A percentile compares a stretch with the other conserved stretches of the same genome.
Conservation (phyloP, 2,797 vertebrate genomes). For the Momotus momota region DNA sequence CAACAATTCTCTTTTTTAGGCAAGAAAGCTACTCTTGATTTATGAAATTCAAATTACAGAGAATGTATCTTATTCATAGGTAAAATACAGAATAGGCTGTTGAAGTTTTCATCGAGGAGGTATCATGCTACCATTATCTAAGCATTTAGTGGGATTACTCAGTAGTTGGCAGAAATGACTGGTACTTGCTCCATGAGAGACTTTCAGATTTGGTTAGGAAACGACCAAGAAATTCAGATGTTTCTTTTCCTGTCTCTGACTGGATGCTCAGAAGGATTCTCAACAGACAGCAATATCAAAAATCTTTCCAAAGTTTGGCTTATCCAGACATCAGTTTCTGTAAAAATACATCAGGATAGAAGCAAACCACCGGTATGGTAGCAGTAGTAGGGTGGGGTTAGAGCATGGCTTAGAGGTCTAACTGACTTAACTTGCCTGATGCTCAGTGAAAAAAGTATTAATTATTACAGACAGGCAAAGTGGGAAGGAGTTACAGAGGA, state of each 20-base stretch:
- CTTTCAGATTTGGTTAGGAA: not conserved
- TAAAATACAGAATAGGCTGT: not conserved
- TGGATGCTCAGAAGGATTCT: not conserved
- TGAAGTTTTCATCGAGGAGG: not conserved
- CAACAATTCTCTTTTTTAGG: not conserved
- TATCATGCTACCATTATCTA: not conserved
- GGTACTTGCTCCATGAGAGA: not conserved
- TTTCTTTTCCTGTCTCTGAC: not conserved
- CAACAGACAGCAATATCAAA: not conserved
- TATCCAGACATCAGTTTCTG: not conserved
- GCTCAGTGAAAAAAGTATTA: not conserved
- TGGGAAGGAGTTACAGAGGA: not conserved
- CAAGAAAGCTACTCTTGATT: not conserved
- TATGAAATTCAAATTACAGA: not conserved
- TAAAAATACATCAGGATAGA: not conserved
- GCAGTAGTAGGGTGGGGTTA: not conserved
- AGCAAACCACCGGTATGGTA: not conserved
- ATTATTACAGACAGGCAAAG: not conserved
- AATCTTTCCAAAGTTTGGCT: not conserved
- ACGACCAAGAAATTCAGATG: not conserved
- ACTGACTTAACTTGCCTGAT: too few species aligned
- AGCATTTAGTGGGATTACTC: not conserved
- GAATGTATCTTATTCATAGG: not conserved
- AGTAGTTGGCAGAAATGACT: not conserved
- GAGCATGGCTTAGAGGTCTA: not conserved